A percentile compares a stretch with the other conserved stretches of the same genome.
Evolutionary conservation across 1,140 invertebrate genomes (phyloP).

Genomic region (Augochlora pura): DNA sequence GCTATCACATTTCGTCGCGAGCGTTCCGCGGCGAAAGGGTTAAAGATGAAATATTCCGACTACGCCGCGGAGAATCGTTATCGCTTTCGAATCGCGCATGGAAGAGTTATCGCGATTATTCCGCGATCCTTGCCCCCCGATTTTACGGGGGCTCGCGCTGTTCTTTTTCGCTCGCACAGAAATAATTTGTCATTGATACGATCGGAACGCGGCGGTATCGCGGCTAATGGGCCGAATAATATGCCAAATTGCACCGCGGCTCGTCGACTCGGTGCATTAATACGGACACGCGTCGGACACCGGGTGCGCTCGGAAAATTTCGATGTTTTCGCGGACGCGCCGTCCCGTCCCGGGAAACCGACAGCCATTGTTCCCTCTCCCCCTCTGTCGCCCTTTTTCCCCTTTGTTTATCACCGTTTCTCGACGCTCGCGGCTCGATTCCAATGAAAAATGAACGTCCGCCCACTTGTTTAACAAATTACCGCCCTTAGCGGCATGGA

Average conservation of each 20-base stretch:
- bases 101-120: not conserved
- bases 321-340: not conserved
- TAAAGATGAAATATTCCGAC: no score
- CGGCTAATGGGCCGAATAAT: constrained; percentile 28
- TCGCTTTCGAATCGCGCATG: not conserved
- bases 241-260: constrained; percentile 11
- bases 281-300: not conserved
- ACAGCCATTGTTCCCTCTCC: constrained; percentile 1
- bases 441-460: constrained; percentile 26
- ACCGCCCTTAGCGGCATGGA: constrained; percentile 29
- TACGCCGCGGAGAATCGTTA: no score
- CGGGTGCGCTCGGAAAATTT: constrained; percentile 27
- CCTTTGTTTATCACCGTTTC: not conserved
- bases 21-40: no score
- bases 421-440: not conserved
- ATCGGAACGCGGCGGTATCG: constrained; percentile 3
- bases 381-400: not conserved
- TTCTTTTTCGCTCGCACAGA: constrained; percentile 5
- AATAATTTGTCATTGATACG: constrained; percentile 35
- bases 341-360: not conserved
- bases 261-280: constrained; percentile 28
- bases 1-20: no score
- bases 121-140: not conserved
- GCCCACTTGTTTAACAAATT: constrained; percentile 28
- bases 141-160: constrained; percentile 1